Percentiles rank a stretch among this genome's conserved stretches.
Conservation (phyloP, 2,888 invertebrate species). For the Heliconius charithonia region DNA sequence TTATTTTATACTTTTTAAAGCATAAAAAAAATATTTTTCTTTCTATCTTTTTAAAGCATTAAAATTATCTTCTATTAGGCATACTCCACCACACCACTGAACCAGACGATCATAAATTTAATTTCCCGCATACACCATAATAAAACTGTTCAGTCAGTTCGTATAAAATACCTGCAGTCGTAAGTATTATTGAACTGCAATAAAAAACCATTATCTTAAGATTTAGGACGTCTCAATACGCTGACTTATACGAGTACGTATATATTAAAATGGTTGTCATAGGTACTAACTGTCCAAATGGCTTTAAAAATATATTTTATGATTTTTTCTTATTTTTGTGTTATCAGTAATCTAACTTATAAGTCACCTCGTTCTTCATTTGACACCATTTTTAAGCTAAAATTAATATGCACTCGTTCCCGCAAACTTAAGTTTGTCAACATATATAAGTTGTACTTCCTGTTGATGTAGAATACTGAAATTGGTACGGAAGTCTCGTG, state of each 20-base stretch:
- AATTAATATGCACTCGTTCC: no score
- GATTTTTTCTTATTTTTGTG: background rate
- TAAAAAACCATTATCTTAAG: conserved; percentile 18
- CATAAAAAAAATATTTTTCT: no score
- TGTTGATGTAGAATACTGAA: no score
- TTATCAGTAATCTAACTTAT: no score
- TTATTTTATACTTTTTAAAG: no score
- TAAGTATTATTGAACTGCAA: conserved; percentile 25
- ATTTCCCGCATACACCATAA: background rate
- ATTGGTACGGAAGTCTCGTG: no score
- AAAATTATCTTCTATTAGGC: background rate
- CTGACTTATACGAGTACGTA: background rate
- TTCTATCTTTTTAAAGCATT: background rate
- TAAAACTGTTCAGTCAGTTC: conserved; percentile 20
- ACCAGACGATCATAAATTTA: conserved; percentile 1
- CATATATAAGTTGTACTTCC: no score
- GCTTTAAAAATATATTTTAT: background rate
- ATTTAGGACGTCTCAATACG: conserved; percentile 17
- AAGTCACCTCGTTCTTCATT: no score
- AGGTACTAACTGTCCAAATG: background rate
- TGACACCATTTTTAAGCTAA: no score
- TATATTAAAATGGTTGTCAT: background rate
- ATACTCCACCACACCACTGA: background rate
- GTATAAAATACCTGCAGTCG: conserved; percentile 18
- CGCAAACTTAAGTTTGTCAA: no score